phyloP scores from a whole-genome alignment of 92 coral and sea anemone species.

The Chrysogorgia sp. region DNA sequence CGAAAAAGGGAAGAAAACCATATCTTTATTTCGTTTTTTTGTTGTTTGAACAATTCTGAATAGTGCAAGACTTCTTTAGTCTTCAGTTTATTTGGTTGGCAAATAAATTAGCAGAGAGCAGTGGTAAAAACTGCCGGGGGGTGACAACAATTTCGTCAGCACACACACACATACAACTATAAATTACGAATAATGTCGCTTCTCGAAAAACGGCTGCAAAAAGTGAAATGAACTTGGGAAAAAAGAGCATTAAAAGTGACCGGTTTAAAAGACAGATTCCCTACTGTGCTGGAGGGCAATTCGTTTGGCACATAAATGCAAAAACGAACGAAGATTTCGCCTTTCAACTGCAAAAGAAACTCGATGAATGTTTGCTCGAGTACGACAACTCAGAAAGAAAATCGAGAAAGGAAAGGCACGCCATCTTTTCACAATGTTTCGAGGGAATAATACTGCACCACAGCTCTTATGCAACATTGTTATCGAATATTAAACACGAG shows the following conservation, averaged over 20 bases:
- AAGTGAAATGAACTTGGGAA: background rate
- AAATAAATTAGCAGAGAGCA: no score
- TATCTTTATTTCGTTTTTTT: no score
- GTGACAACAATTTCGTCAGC: background rate
- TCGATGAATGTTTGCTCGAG: conserved; percentile 16
- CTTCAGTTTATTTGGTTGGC: no score
- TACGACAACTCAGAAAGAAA: background rate
- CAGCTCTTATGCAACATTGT: conserved; percentile 14
- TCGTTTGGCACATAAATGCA: conserved; percentile 13
- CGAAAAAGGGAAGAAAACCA: no score
- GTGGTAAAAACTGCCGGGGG: no score
- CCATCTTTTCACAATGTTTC: conserved; percentile 37
- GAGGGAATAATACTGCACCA: conserved; percentile 26
- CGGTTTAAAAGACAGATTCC: background rate
- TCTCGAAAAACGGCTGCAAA: no score
- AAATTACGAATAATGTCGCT: no score
- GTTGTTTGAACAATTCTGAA: no score
- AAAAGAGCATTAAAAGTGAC: background rate
- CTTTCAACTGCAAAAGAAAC: background rate
- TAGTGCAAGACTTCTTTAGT: no score
- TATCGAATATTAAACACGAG: conserved; percentile 31
- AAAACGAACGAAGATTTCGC: conserved; percentile 13
- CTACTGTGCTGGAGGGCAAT: background rate
- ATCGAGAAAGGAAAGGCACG: conserved; percentile 20
- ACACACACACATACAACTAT: background rate